Conservation (phyloP, 2,797 vertebrate genomes). For the Siniperca undulata region DNA sequence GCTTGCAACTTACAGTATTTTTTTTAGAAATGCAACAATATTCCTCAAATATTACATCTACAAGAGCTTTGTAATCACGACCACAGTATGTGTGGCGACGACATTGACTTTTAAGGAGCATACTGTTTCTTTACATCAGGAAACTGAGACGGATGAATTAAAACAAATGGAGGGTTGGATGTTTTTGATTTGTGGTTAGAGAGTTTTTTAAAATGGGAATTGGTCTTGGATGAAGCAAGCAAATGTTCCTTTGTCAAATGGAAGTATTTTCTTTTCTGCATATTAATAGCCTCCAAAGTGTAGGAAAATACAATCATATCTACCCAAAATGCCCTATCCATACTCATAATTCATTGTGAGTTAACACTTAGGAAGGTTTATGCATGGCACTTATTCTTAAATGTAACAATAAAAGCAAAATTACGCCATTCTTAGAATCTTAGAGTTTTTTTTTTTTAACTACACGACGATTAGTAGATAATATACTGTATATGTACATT, state of each 20-base stretch:
- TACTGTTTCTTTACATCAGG: constrained; percentile 30
- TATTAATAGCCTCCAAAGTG: neutral
- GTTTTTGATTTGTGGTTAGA: constrained; percentile 25
- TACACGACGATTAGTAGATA: neutral
- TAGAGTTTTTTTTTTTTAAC: too few relatives aligned
- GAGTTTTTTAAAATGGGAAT: constrained; percentile 8
- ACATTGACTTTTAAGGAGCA: constrained; percentile 10
- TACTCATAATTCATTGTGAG: neutral
- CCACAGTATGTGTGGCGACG: neutral
- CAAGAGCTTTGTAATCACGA: neutral
- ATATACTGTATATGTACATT: neutral
- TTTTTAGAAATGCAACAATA: constrained; percentile 20
- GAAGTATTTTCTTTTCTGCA: constrained; percentile 1
- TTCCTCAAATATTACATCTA: constrained; percentile 7
- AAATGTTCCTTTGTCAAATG: neutral
- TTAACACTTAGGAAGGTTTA: neutral
- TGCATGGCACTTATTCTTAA: neutral
- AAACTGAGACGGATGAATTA: constrained; percentile 22
- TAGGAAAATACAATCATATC: neutral
- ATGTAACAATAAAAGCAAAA: neutral
- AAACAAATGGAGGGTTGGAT: constrained; percentile 15
- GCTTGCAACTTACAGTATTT: neutral
- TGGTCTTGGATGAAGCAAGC: constrained; percentile 3
- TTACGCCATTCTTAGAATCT: neutral
- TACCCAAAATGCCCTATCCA: neutral